Conservation (phyloP, 1,140 invertebrate genomes). For the Macrobrachium rosenbergii region DNA sequence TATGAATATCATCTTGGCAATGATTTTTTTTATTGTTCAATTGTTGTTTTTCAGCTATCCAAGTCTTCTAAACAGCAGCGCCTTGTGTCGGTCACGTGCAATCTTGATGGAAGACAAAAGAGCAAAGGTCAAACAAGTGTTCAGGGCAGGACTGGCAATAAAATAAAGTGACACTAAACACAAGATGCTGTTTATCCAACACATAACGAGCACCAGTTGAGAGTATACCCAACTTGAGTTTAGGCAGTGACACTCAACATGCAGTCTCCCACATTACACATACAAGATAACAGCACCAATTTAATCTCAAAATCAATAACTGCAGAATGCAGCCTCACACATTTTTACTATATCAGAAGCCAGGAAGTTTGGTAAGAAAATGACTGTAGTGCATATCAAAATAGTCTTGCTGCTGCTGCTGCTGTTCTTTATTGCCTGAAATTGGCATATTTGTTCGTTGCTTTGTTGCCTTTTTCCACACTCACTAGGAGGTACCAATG, state of each 20-base stretch:
- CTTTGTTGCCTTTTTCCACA: conserved; percentile 46
- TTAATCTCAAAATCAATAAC: conserved; percentile 46
- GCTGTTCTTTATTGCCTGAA: conserved; percentile 33
- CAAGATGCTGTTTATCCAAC: conserved; percentile 47
- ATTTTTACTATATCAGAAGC: conserved; percentile 31
- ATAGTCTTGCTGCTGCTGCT: conserved; percentile 45
- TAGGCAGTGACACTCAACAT: conserved; percentile 38
- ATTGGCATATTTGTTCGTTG: conserved; percentile 49
- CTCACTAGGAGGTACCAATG: conserved; percentile 43
- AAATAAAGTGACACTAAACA: conserved; percentile 53
- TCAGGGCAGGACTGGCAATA: conserved; percentile 49
- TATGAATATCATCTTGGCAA: background rate
- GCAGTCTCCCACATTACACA: conserved; percentile 50
- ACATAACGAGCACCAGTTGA: conserved; percentile 31
- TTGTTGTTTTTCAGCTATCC: background rate
- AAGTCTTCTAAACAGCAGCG: conserved; percentile 39
- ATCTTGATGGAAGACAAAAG: conserved; percentile 55
- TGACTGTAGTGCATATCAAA: conserved; percentile 50
- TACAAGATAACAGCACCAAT: conserved; percentile 51
- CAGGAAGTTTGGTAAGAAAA: conserved; percentile 17
- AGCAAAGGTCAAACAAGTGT: conserved; percentile 50
- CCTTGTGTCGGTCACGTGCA: conserved; percentile 44
- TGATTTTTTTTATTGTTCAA: background rate
- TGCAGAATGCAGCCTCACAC: conserved; percentile 35
- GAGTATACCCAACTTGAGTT: conserved; percentile 9